phyloP scores from a whole-genome alignment of 2,797 vertebrate genomes.

The Trachops cirrhosus region DNA sequence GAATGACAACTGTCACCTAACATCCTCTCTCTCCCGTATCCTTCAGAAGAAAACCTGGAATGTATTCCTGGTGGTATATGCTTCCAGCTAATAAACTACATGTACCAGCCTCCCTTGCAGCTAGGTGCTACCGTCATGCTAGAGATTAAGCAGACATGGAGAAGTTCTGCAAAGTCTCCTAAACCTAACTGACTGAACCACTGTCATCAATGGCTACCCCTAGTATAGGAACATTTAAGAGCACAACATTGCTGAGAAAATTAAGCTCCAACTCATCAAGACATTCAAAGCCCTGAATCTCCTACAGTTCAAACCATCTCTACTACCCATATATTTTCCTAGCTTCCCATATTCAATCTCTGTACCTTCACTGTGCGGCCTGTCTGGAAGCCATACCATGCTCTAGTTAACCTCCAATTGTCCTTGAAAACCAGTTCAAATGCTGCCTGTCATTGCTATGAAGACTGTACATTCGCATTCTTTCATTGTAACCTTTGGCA shows the following conservation, averaged over 20 bases:
- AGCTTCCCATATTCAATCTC: neutral
- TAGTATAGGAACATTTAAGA: neutral
- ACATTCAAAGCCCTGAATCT: neutral
- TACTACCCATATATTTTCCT: neutral
- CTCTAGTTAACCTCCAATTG: neutral
- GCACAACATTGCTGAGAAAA: neutral
- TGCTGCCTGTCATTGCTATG: neutral
- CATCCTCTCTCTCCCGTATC: neutral
- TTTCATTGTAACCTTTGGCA: neutral
- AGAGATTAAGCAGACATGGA: neutral
- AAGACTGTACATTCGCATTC: neutral
- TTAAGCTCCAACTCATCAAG: neutral
- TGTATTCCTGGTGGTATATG: neutral
- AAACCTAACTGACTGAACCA: neutral
- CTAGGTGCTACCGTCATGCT: neutral
- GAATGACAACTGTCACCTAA: neutral
- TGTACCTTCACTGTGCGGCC: neutral
- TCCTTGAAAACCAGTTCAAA: neutral
- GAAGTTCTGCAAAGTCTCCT: neutral
- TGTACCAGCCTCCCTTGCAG: neutral
- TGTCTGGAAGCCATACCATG: neutral
- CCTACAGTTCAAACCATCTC: neutral
- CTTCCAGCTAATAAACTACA: neutral
- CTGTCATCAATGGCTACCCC: neutral
- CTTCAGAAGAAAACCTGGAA: neutral